Evolutionary conservation across 2,888 invertebrate genomes (phyloP), one percentile per base, ranked within the genome.

Genomic region (Encarsia formosa): DNA sequence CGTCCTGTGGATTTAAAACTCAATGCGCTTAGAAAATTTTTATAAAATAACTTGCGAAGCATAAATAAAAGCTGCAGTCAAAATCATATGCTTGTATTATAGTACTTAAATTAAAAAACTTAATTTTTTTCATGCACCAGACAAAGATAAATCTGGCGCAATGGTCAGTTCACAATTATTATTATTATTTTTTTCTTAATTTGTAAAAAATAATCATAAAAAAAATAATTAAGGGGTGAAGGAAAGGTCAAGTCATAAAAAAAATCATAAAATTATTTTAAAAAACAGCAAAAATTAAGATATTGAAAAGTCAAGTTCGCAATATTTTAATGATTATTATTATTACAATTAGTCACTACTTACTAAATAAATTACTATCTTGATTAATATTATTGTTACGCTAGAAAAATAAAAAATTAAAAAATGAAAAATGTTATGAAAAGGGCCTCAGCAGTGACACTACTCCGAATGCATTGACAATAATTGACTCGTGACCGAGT

Each of bases 401-500:
- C 51, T 52, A 45, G 45, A 31, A 45, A 52, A 32, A 22, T 24
- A 31, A 41, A 52, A 31, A 34, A 4, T 48, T 41, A 50, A 26
- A 49, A 18, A 18, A 5, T 8, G 26, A 45, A 42, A 52, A 52
- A 46, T 51, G 13, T 51, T 35, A 52, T 50, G 43, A 49, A 51
- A 58, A 54, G 53, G 60, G 57, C 58, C 61, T 62, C 61, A 62
- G 59, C 65, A 65, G 62, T 60, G 64, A 65, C 65, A 63, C 61
- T 63, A 63, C 61, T 70, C 70, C 70, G 70, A 71, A 71, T 71
- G 70, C 63, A 70, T 71, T 71, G 71, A 71, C 70, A 71, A 70
- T 70, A 70, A 60, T 61, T 59, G 59, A 60, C 56, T 59, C 56
- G 54, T 59, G 54, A 52, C 53, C 59, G 52, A 39, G 49, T 45